Base-by-base conservation (phyloP, 2,113 vertebrate species). In the Sphaerodactylus townsendi region DNA sequence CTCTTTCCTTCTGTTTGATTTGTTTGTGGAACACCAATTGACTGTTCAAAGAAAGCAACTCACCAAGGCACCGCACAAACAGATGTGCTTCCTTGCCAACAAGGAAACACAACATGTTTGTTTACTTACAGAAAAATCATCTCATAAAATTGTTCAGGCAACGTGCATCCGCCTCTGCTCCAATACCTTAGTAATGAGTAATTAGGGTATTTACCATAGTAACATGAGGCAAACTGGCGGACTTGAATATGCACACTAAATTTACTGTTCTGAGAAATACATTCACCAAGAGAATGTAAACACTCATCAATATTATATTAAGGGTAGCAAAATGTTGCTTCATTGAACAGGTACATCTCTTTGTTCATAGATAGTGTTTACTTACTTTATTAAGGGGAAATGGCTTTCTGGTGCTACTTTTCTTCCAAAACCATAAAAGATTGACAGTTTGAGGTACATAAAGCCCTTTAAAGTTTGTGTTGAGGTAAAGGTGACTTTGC, bases 161-260 rank as follows among this genome's bases (percentile, higher is more conserved):
- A 1, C 1, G 53, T 69, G 68, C 81, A 84, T 87, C 53, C 28
- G 68, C 35, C 85, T 2, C 35, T 23, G 1, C 74, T 66, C 9
- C 82, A 30, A 21, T 88, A 76, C 84, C 90, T 87, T 50, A 83
- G 79, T 82, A 90, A 90, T 89, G 85, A 72, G 53, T 64, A 79
- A 85, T 79, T 85, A 86, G 77, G 84, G 28, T 69, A 64, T 79
- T 79, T 83, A 35, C 66, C 74, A 69, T 79, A 85, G 85, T 65
- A 93, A 91, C 81, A 66, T 50, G 56, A 77, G 87, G 88, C 76
- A 90, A n/a, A 48, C 14, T 48, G 59, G 30, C 9, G 15, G 73
- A 81, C 77, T 73, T 71, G 10, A 84, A 75, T 39, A 83, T 30
- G 2, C 76, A 76, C 0, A 28, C 15, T 44, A 35, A 50, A 72